These are phyloP conservation scores for Drosophila quadrilineata DNA, from an alignment of 1,140 invertebrate genomes.

Conservation along the genomic window DNA sequence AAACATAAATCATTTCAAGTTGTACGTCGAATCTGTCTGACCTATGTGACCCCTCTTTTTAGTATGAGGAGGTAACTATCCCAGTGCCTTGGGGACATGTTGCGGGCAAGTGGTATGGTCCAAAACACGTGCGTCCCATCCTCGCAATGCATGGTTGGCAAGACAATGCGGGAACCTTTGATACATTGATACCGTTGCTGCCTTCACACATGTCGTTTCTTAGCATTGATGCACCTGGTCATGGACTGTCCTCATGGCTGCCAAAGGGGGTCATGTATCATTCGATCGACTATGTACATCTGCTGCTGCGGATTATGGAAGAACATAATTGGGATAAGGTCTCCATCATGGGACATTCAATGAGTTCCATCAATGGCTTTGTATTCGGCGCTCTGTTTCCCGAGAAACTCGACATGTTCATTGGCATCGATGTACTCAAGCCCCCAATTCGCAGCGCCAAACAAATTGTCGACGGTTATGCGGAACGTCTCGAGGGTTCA, in stretches of 20 bases:
- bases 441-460: too few relatives aligned
- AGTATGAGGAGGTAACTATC: slow-evolving; percentile 83
- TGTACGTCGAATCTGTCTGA: too few relatives aligned
- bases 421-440: slow-evolving; percentile 84
- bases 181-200: slow-evolving; percentile 85
- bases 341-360: slow-evolving; percentile 86
- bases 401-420: slow-evolving; percentile 83
- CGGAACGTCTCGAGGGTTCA: too few relatives aligned
- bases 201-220: slow-evolving; percentile 83
- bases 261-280: slow-evolving; percentile 84
- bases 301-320: slow-evolving; percentile 84
- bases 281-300: slow-evolving; percentile 82
- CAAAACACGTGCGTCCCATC: slow-evolving; percentile 84
- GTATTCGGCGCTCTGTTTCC: slow-evolving; percentile 83
- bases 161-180: slow-evolving; percentile 88
- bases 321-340: slow-evolving; percentile 87
- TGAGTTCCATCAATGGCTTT: slow-evolving; percentile 84
- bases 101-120: slow-evolving; percentile 86
- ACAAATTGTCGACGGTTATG: too few relatives aligned
- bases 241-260: slow-evolving; percentile 86
- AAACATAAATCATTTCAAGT: too few relatives aligned
- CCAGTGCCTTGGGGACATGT: slow-evolving; percentile 86
- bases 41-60: too few relatives aligned
- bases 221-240: slow-evolving; percentile 88
- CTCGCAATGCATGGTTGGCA: slow-evolving; percentile 88